Evolutionary conservation across 2,888 invertebrate species (phyloP).

Genomic region (Cheilosia vulpina): DNA sequence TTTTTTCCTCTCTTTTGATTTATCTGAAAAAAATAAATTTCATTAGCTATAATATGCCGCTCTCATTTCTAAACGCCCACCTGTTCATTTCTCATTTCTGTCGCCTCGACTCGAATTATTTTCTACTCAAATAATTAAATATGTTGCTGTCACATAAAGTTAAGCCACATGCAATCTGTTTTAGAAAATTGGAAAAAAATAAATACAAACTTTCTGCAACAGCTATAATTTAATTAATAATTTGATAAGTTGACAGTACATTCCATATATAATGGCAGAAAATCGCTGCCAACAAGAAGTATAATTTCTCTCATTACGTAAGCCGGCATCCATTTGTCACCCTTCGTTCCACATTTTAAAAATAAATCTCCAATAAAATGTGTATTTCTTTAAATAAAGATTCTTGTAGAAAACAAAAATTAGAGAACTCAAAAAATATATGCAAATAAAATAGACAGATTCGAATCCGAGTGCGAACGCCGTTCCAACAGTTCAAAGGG

Average conservation of each 20-base stretch:
- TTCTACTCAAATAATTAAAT: neutral
- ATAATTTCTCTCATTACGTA: conserved; percentile 44
- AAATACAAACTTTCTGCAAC: neutral
- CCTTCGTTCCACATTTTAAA: conserved; percentile 41
- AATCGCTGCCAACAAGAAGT: conserved; percentile 11
- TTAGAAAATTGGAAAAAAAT: neutral
- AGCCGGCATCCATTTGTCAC: conserved; percentile 53
- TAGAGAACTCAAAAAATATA: neutral
- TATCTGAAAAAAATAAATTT: conserved; percentile 26
- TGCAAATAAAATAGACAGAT: neutral
- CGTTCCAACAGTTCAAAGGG: conserved; percentile 16
- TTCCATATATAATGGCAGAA: conserved; percentile 4
- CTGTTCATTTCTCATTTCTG: conserved; percentile 33
- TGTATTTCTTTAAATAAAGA: conserved; percentile 52
- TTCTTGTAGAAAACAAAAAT: neutral
- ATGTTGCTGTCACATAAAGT: neutral
- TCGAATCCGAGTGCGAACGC: conserved; percentile 17
- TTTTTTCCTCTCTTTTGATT: conserved; percentile 36
- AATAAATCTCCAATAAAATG: conserved; percentile 47
- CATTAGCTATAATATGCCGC: neutral
- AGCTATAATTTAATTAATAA: conserved; percentile 9
- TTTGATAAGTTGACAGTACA: conserved; percentile 40
- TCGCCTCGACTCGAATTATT: conserved; percentile 18
- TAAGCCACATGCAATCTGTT: conserved; percentile 19
- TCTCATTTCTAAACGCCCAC: conserved; percentile 48